Conservation (phyloP, 2,113 vertebrate species). For the Trogon melanurus region DNA sequence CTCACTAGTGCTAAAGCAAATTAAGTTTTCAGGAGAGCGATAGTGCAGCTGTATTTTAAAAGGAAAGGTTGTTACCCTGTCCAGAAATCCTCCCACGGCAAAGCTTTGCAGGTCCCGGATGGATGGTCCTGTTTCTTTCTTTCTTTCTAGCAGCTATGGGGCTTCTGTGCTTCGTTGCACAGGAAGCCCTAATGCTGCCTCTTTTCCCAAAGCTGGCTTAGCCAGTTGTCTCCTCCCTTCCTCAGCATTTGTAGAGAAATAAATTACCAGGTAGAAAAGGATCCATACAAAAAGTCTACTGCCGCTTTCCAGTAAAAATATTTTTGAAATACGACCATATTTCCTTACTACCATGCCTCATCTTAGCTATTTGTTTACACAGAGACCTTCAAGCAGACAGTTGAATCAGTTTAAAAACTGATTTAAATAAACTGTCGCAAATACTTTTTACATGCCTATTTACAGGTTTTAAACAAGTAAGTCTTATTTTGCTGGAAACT, state of each 20-base stretch:
- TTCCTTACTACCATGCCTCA: not conserved
- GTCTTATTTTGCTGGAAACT: not conserved
- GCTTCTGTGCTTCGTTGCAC: not conserved
- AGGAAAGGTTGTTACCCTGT: not conserved
- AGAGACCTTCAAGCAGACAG: not conserved
- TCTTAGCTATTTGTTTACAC: not conserved
- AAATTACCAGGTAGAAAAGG: not conserved
- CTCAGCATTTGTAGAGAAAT: not conserved
- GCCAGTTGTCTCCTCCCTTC: not conserved
- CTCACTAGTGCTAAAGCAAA: not conserved
- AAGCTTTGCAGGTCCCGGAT: not conserved
- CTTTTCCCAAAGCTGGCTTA: not conserved
- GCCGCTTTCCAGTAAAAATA: not conserved
- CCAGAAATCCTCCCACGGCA: not conserved
- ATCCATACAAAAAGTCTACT: not conserved
- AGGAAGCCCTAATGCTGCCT: not conserved
- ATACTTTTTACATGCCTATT: not conserved
- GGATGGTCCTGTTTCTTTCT: not conserved
- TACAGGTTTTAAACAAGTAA: not conserved
- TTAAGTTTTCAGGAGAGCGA: not conserved
- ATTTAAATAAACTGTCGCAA: not conserved
- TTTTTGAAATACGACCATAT: not conserved
- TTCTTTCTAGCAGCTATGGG: not conserved
- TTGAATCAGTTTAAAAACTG: not conserved
- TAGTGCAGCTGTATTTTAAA: not conserved